Evolutionary conservation across 1,140 invertebrate species (phyloP).

Genomic region (Aphelenchoides fujianensis): DNA sequence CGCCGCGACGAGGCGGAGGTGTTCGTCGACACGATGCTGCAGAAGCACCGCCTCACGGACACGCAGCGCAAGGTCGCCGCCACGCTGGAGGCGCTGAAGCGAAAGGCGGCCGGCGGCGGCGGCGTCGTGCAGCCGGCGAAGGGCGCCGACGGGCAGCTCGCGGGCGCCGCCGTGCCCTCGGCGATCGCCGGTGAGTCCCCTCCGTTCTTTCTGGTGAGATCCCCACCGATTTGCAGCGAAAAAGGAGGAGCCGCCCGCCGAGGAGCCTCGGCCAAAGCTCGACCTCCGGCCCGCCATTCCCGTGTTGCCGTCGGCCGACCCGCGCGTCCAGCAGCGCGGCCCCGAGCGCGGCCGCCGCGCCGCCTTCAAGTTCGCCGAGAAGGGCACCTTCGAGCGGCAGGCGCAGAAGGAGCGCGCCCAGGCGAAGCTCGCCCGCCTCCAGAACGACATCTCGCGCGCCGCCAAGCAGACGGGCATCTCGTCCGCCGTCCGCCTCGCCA

Average conservation of each 20-base stretch:
- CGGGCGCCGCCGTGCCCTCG: too few species aligned
- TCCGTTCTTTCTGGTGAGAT: too few species aligned
- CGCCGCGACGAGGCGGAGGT: constrained; percentile 42
- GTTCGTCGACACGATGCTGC: constrained; percentile 70
- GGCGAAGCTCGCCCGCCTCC: constrained; percentile 64
- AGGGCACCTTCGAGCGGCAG: constrained; percentile 80
- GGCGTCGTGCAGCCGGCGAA: constrained; percentile 27
- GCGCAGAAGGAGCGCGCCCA: constrained; percentile 86
- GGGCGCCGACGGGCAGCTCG: too few species aligned
- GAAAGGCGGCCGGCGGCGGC: constrained; percentile 20
- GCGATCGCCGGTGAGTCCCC: too few species aligned
- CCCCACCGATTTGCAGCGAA: too few species aligned
- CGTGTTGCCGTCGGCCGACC: too few species aligned
- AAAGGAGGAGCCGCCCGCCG: too few species aligned
- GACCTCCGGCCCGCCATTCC: too few species aligned
- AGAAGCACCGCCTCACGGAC: constrained; percentile 40
- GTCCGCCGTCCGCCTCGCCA: constrained; percentile 87
- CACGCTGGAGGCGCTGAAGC: too few species aligned
- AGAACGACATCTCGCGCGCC: constrained; percentile 93
- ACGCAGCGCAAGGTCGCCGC: constrained; percentile 23
- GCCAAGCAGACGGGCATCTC: constrained; percentile 96
- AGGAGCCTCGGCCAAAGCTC: too few species aligned
- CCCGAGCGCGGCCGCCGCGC: constrained; percentile 38
- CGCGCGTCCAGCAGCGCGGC: too few species aligned
- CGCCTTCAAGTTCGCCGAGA: constrained; percentile 83